Evolutionary conservation across 1,140 invertebrate species (phyloP), one percentile per base, ranked within the genome.

Genomic region (Choristoneura fumiferana): DNA sequence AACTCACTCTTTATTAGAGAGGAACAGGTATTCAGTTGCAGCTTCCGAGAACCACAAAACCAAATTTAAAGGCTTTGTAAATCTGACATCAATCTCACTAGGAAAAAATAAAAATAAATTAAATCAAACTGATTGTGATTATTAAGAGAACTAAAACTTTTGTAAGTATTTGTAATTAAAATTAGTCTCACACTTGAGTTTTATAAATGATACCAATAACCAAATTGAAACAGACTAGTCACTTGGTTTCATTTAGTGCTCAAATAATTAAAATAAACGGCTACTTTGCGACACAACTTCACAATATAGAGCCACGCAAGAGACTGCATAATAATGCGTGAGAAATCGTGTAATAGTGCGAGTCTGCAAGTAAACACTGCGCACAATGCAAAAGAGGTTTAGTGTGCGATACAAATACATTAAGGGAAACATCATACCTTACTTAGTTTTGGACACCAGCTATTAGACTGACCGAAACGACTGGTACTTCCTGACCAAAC

Each of bases 401-500:
- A 18, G 43, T n/a, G 17, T 17, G 10, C 17, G 17, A n/a, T 45
- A 29, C 14, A 49, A 49, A 49, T 22, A 49, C 35, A 54, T 54
- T 29, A 14, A 34, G 35, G 12, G 34, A 54, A 54, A 36, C 53
- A 54, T 54, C 33, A 37, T 86, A 86, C 83, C 83, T 85, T 85
- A 63, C 66, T 81, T 29, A 76, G 67, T 72, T 87, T 89, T 65
- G 84, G 84, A 75, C 84, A 87, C 85, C 85, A 89, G 60, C 64
- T 84, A 77, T 78, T 82, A 69, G 75, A 76, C 40, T 78, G 67
- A 73, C 68, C 69, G 71, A 75, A 78, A 60, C 84, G 79, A 75
- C 78, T 77, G 70, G 84, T 85, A 78, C 84, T 89, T 69, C 81
- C 84, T 72, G 86, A 89, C 86, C 86, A 89, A 85, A 89, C 86